Conservation (phyloP, 2,797 vertebrate species). For the Rhinichthys osculus region DNA sequence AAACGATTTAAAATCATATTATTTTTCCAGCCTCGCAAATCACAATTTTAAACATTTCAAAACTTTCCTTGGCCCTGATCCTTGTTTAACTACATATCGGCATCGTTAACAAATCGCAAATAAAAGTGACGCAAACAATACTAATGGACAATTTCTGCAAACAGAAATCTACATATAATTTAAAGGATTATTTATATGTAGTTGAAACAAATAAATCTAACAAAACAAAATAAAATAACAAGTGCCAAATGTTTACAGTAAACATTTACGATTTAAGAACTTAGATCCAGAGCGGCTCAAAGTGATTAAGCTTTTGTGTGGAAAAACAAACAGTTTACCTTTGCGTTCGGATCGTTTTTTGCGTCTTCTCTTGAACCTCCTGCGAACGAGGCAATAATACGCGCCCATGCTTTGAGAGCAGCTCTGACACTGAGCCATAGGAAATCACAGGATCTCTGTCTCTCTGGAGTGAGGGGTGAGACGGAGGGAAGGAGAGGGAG, state of each 20-base stretch:
- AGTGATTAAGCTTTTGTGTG: background rate
- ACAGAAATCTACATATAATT: background rate
- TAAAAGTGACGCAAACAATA: background rate
- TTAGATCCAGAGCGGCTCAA: background rate
- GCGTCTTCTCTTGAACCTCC: slow-evolving; percentile 75
- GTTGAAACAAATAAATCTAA: background rate
- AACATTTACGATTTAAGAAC: background rate
- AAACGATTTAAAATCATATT: no score
- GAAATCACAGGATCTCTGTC: background rate
- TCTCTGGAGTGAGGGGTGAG: background rate
- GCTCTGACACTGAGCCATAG: slow-evolving; percentile 69
- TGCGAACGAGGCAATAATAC: slow-evolving; percentile 59
- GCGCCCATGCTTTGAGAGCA: slow-evolving; percentile 56
- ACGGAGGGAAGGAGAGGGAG: background rate
- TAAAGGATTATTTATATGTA: background rate
- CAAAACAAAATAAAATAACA: background rate
- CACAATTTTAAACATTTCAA: background rate
- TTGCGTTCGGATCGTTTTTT: slow-evolving; percentile 77
- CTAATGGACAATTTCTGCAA: background rate
- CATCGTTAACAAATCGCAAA: background rate
- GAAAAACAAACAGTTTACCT: slow-evolving; percentile 73
- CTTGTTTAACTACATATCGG: background rate
- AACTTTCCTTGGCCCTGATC: background rate
- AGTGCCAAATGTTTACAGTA: background rate
- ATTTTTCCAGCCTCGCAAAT: background rate